Conservation (phyloP, 2,888 invertebrate genomes). For the Xanthorhoe spadicearia region DNA sequence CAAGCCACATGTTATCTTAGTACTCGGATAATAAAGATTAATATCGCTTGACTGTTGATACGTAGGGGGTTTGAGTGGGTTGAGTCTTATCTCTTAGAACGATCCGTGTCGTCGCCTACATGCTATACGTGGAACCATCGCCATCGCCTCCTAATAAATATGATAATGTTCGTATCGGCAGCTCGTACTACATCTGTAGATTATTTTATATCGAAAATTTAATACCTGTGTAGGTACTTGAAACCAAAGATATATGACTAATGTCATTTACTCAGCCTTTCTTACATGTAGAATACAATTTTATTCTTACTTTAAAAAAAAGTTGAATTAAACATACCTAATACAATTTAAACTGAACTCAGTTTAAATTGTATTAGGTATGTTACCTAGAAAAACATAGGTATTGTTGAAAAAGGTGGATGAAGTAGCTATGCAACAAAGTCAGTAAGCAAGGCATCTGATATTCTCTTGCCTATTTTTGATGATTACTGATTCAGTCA, state of each 20-base stretch:
- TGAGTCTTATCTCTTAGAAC: conserved; percentile 70
- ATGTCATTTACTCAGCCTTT: neutral
- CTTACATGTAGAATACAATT: neutral
- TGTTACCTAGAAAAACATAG: too few relatives aligned
- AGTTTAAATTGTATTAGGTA: too few relatives aligned
- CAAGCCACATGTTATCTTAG: conserved; percentile 73
- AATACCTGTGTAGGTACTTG: neutral
- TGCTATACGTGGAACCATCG: conserved; percentile 63
- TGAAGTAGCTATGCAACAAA: too few relatives aligned
- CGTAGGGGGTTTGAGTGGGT: conserved; percentile 66
- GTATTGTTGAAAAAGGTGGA: too few relatives aligned
- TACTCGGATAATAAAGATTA: conserved; percentile 72
- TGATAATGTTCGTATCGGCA: conserved; percentile 55
- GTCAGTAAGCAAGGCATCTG: too few relatives aligned
- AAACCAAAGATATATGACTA: neutral
- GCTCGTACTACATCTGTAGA: conserved; percentile 46
- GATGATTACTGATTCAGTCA: too few relatives aligned
- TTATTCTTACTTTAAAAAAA: neutral
- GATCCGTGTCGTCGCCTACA: conserved; percentile 73
- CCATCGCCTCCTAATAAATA: conserved; percentile 55
- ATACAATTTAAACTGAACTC: too few relatives aligned
- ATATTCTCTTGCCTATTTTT: too few relatives aligned
- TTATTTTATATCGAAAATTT: conserved; percentile 39
- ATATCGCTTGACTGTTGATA: conserved; percentile 57
- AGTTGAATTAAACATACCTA: neutral